Base-by-base conservation (phyloP, 2,797 vertebrate species). In the Lagorchestes hirsutus region DNA sequence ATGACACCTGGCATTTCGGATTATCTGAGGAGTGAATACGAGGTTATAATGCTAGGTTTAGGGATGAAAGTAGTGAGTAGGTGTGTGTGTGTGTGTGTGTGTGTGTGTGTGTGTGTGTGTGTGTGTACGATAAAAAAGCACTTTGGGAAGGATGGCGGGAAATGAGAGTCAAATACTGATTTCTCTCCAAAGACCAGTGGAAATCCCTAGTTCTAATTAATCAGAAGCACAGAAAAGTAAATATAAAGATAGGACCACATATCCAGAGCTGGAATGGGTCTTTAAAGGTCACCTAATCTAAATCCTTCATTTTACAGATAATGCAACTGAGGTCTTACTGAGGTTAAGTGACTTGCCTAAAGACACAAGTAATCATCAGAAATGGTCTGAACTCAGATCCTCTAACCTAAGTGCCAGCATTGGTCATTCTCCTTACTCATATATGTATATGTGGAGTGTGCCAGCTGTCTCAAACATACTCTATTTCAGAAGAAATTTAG, bases 1-100 rank as follows among this genome's bases (percentile, higher is more conserved):
- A 50, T 99, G 99, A 98, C 99, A 99, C 98, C 99, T 99, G 94
- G 99, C 99, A 0, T 97, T 98, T 29, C 99, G 98, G 97, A 99
- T 99, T 96, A 99, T 95, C 99, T 99, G 98, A 0, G 90, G 90
- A 95, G 90, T 54, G 24, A 31, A 55, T 3, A 16, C 28, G 55
- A 93, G 58, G 59, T 0, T 16, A 67, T 27, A 58, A 46, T 5
- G 90, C 46, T 57, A 18, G 74, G 56, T 67, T 67, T 57, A 5
- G 29, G 22, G 24, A 1, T 28, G 55, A 56, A 22, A 34, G 29
- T 1, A 27, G 27, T 91, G 58, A 40, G 5, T 1, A 54, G 50
- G 2, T 12, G 59, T 13, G 57, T 29, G 8, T 28, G 1, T 58
- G 27, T 56, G 57, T 58, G 27, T 58, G 57, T 58, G 57, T 58